Percentiles rank a stretch among this genome's conserved stretches.
These are phyloP conservation scores for Tetragonisca angustula DNA, from an alignment of 2,888 invertebrate species.

Conservation along the genomic window DNA sequence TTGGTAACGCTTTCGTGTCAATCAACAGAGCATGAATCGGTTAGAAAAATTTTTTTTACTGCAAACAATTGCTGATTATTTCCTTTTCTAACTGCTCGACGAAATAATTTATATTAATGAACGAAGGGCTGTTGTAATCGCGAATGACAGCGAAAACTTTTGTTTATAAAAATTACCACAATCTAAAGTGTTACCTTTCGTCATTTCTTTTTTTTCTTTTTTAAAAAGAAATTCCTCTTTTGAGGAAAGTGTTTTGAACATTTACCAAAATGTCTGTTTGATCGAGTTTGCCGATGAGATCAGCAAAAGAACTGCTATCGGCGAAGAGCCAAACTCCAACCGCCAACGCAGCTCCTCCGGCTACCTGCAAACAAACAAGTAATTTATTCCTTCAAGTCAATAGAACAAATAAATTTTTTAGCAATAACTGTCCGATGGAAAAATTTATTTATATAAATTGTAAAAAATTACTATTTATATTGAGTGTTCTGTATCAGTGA, in stretches of 20 bases:
- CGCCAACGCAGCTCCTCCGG: constrained; percentile 87
- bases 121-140: too few species aligned
- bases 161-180: background rate
- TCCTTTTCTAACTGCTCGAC: background rate
- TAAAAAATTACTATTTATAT: too few species aligned
- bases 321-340: constrained; percentile 89
- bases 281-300: constrained; percentile 77
- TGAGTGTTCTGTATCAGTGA: too few species aligned
- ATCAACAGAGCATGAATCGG: constrained; percentile 85
- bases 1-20: constrained; percentile 65
- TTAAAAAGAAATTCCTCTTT: background rate
- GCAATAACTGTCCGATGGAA: too few species aligned
- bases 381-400: too few species aligned
- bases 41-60: constrained; percentile 77
- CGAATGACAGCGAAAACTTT: background rate
- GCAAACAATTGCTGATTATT: background rate
- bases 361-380: constrained; percentile 84
- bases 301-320: constrained; percentile 88
- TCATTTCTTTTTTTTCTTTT: background rate
- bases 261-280: constrained; percentile 76
- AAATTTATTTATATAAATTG: too few species aligned
- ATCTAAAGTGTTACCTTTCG: background rate
- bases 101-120: background rate
- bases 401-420: too few species aligned
- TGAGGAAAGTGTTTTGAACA: background rate